These are phyloP conservation scores for Masnerella sp. DNA, from an alignment of 2,888 invertebrate species.

Conservation along the genomic window DNA sequence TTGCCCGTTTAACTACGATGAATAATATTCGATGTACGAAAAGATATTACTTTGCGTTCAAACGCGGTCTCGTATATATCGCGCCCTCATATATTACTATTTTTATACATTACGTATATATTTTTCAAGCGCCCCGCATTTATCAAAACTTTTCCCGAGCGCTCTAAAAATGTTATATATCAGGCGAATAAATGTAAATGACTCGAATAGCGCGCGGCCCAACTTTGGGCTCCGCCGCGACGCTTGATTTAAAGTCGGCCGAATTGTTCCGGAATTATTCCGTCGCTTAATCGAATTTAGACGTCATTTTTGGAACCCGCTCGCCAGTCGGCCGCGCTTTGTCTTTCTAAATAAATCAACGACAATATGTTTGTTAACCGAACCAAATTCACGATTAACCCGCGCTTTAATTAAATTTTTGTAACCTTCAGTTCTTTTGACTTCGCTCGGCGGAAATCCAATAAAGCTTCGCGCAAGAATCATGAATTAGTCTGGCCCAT, in stretches of 20 bases:
- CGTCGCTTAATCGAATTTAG: slow-evolving; percentile 27
- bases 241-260: slow-evolving; percentile 27
- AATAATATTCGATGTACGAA: slow-evolving; percentile 61
- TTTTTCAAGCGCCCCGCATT: slow-evolving; percentile 50
- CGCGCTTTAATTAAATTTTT: slow-evolving; percentile 44
- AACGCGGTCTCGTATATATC: slow-evolving; percentile 50
- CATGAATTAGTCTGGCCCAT: slow-evolving; percentile 44
- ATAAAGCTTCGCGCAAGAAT: slow-evolving; percentile 27
- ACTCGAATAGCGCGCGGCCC: slow-evolving; percentile 21
- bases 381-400: slow-evolving; percentile 19
- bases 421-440: slow-evolving; percentile 41
- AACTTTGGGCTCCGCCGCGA: slow-evolving; percentile 17
- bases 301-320: slow-evolving; percentile 2
- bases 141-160: slow-evolving; percentile 54
- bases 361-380: slow-evolving; percentile 32
- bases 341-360: slow-evolving; percentile 47
- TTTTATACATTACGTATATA: slow-evolving; percentile 59
- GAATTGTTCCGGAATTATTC: slow-evolving; percentile 19
- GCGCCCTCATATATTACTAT: slow-evolving; percentile 44
- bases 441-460: slow-evolving; percentile 28
- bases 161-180: slow-evolving; percentile 52
- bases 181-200: slow-evolving; percentile 49
- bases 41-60: slow-evolving; percentile 59
- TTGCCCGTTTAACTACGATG: slow-evolving; percentile 61
- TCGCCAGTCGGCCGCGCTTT: slow-evolving; percentile 9